phyloP scores from a whole-genome alignment of 1,140 invertebrate genomes.

The Trichonephila clavipes region DNA sequence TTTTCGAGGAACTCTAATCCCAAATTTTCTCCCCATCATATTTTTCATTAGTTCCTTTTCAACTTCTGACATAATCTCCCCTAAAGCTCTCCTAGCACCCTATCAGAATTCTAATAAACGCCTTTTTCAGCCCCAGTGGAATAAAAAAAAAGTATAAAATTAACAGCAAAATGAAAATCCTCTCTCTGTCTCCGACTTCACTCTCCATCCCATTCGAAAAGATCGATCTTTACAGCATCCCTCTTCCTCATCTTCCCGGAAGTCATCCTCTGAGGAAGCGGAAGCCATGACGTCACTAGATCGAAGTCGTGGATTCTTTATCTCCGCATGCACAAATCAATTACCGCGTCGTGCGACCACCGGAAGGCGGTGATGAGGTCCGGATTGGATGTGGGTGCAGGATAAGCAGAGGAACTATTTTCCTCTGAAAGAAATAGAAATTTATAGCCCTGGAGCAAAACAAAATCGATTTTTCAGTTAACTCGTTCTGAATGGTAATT shows the following conservation, averaged over 20 bases:
- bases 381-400: constrained; percentile 14
- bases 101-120: constrained; percentile 26
- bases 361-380: constrained; percentile 54
- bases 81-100: not conserved
- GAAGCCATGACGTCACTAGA: constrained; percentile 56
- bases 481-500: constrained; percentile 17
- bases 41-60: not conserved
- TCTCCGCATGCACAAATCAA: constrained; percentile 51
- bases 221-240: constrained; percentile 51
- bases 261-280: constrained; percentile 42
- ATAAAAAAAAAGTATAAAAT: not conserved
- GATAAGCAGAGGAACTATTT: not conserved
- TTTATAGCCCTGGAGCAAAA: not conserved
- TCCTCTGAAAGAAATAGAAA: not conserved
- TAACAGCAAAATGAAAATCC: constrained; percentile 14
- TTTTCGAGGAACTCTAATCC: not conserved
- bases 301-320: constrained; percentile 52
- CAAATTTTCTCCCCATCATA: not conserved
- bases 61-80: constrained; percentile 15
- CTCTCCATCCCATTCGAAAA: not conserved
- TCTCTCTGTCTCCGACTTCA: not conserved
- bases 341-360: constrained; percentile 22
- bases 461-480: constrained; percentile 35
- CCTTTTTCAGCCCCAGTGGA: not conserved
- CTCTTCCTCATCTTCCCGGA: constrained; percentile 59